Evolutionary conservation across 2,797 vertebrate genomes (phyloP), one percentile per base, ranked within the genome.

Genomic region (Crenichthys baileyi): DNA sequence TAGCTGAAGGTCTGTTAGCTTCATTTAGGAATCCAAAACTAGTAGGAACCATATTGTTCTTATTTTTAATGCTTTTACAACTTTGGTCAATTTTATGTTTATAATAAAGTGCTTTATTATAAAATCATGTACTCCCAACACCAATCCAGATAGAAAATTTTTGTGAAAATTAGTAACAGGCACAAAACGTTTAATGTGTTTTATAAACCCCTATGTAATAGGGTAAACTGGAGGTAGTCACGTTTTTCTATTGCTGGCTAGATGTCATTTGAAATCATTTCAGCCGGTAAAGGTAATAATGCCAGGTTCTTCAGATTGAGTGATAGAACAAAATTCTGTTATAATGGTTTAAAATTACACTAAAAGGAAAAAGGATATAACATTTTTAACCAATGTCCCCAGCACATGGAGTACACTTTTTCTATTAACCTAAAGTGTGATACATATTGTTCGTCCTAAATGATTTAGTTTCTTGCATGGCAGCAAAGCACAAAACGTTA

Each of bases 361-460:
- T 5, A 22, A 26, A 70, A 12, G 44, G 3, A 24, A 26, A 70
- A 70, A n/a, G 4, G 2, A 44, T 48, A 7, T 26, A 48, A 48
- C 29, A 71, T 71, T 48, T 48, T 12, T 46, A 70, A 39, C 18
- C 36, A 22, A 44, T 46, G 15, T 51, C 5, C 44, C 26, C 51
- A 56, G 65, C 65, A 81, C 80, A 86, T 65, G 70, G 77, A 84
- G 73, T 76, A 65, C 75, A 75, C 8, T 39, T 41, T 41, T 44
- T 13, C 36, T 67, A 39, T 67, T 6, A 44, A 44, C 65, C 5
- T 41, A 67, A 11, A 4, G 7, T 53, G 16, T 41, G 36, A 41
- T 5, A 1, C 3, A 5, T 67, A 12, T 22, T 24, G 41, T 67
- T 11, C 2, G 4, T 22, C 61, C 1, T 63, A 5, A 65, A 11